Evolutionary conservation across 1,140 invertebrate species (phyloP).

Genomic region (Lutraria rhynchaena): DNA sequence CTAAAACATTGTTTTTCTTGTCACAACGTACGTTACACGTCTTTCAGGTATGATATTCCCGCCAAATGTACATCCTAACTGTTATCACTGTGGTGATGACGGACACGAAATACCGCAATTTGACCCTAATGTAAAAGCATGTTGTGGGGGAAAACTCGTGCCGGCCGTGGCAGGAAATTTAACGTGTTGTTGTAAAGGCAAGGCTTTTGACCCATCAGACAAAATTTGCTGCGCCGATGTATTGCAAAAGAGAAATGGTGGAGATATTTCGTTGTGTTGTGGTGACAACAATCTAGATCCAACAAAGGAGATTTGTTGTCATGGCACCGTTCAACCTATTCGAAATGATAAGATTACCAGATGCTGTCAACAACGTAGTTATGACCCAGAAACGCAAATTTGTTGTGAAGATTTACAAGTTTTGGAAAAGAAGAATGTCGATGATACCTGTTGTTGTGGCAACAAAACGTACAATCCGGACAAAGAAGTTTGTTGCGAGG

Average conservation of each 20-base stretch:
- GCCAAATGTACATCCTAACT: conserved; percentile 17
- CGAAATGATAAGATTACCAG: conserved; percentile 10
- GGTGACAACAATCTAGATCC: conserved; percentile 25
- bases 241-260: conserved; percentile 14
- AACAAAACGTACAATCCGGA: conserved; percentile 13
- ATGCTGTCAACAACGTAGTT: conserved; percentile 28
- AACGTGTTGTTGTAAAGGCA: conserved; percentile 23
- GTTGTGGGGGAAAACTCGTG: conserved; percentile 38
- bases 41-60: conserved; percentile 37
- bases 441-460: conserved; percentile 33
- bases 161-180: conserved; percentile 31
- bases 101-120: conserved; percentile 7
- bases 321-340: conserved; percentile 12
- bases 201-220: conserved; percentile 10
- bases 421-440: not conserved
- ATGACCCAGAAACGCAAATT: conserved; percentile 13
- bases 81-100: conserved; percentile 25
- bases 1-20: not conserved
- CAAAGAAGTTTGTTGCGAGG: conserved; percentile 24
- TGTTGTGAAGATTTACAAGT: conserved; percentile 23
- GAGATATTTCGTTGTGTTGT: conserved; percentile 26
- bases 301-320: conserved; percentile 5
- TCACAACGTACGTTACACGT: not conserved
- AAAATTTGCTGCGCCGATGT: conserved; percentile 22
- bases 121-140: conserved; percentile 15